A percentile compares a stretch with the other conserved stretches of the same genome.
Evolutionary conservation across 1,140 invertebrate genomes (phyloP).

Genomic region (Cyrtorhinus lividipennis): DNA sequence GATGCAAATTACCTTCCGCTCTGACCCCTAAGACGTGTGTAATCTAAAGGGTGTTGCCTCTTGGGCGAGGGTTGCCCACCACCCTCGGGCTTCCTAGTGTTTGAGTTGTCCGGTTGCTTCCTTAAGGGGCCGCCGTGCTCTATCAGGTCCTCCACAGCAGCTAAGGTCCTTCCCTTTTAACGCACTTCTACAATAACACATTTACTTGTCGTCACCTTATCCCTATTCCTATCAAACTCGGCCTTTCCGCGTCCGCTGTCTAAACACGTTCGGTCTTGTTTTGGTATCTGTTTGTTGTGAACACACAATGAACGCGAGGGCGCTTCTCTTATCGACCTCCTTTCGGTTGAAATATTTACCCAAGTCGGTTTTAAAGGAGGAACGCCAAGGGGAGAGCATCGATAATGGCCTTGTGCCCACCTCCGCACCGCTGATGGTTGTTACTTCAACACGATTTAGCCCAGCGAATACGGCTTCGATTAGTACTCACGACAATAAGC

Average conservation of each 20-base stretch:
- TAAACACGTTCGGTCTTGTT: background rate
- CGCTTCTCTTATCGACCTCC: background rate
- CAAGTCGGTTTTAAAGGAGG: background rate
- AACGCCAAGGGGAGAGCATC: background rate
- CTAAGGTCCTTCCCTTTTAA: background rate
- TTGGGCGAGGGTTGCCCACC: background rate
- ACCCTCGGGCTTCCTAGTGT: background rate
- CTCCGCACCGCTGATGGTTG: background rate
- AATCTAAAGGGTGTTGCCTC: conserved; percentile 14
- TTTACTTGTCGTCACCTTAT: background rate
- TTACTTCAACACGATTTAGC: background rate
- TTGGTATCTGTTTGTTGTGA: background rate
- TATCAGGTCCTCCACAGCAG: background rate
- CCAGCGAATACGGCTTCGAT: background rate
- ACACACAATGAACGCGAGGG: background rate
- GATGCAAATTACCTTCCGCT: conserved; percentile 11
- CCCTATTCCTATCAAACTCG: background rate
- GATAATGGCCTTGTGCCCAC: background rate
- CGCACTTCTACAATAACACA: conserved; percentile 9
- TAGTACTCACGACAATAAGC: no score
- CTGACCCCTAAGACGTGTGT: conserved; percentile 10
- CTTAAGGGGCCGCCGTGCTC: conserved; percentile 11
- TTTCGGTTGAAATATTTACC: background rate
- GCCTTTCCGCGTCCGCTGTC: background rate
- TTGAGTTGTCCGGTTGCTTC: no score